phyloP scores from a whole-genome alignment of 1,140 invertebrate species.

The Pachypsylla venusta region DNA sequence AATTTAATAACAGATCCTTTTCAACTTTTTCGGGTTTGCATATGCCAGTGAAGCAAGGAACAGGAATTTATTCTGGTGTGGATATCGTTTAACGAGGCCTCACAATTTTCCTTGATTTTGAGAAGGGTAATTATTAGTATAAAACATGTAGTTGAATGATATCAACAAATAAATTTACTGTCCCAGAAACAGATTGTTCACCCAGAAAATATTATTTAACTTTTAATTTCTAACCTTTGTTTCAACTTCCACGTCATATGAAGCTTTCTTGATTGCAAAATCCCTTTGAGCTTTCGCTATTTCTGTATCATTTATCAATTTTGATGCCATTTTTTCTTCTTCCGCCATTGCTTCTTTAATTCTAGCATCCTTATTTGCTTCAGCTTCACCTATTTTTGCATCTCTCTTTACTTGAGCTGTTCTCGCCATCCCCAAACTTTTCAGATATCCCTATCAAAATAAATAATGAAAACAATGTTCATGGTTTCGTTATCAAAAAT shows the following conservation, averaged over 20 bases:
- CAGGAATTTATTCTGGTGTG: too few relatives aligned
- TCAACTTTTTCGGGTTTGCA: too few relatives aligned
- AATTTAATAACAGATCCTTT: too few relatives aligned
- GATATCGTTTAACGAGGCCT: too few relatives aligned
- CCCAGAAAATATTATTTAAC: too few relatives aligned
- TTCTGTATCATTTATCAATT: conserved; percentile 85
- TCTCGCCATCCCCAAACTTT: conserved; percentile 86
- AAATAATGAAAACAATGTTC: conserved; percentile 3
- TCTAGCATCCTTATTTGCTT: conserved; percentile 70
- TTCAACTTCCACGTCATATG: conserved; percentile 92
- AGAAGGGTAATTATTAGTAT: too few relatives aligned
- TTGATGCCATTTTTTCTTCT: conserved; percentile 84
- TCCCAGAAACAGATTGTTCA: too few relatives aligned
- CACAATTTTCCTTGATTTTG: too few relatives aligned
- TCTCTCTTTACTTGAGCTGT: conserved; percentile 95
- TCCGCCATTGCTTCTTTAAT: conserved; percentile 92
- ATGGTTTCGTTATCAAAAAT: too few relatives aligned
- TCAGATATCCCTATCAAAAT: conserved; percentile 67
- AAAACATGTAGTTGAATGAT: too few relatives aligned
- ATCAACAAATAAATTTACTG: too few relatives aligned
- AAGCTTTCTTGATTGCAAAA: conserved; percentile 93
- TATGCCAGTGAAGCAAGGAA: too few relatives aligned
- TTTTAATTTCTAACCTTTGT: conserved; percentile 69
- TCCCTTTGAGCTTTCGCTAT: conserved; percentile 91
- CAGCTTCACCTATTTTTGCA: conserved; percentile 89